Evolutionary conservation across 2,888 invertebrate genomes (phyloP).

Genomic region (Conomelus anceps): DNA sequence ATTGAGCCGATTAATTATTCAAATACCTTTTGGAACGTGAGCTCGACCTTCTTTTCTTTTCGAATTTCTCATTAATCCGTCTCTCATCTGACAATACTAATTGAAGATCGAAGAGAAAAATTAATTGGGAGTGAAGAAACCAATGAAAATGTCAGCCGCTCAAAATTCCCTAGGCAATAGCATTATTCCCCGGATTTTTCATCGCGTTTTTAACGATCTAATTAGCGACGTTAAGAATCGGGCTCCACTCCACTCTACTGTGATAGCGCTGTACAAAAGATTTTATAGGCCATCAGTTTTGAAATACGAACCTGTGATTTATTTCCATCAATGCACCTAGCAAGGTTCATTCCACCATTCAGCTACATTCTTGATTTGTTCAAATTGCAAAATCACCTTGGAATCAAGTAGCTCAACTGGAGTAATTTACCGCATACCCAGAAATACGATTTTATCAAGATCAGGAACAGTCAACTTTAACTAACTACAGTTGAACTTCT

Average conservation of each 20-base stretch:
- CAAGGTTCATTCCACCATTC: neutral
- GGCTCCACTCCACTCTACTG: neutral
- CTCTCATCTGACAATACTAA: neutral
- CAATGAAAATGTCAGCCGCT: neutral
- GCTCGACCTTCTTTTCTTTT: neutral
- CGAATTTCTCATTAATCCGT: neutral
- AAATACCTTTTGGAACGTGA: neutral
- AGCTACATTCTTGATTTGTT: neutral
- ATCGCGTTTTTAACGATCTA: neutral
- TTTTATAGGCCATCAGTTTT: neutral
- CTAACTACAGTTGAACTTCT: too few species aligned
- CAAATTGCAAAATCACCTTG: neutral
- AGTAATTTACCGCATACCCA: neutral
- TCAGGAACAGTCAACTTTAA: neutral
- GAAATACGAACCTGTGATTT: neutral
- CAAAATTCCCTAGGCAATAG: neutral
- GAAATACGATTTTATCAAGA: neutral
- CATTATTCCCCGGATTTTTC: neutral
- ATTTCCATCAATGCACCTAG: neutral
- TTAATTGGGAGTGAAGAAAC: neutral
- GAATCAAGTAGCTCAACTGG: neutral
- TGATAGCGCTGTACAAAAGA: neutral
- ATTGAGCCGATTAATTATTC: neutral
- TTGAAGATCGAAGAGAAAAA: neutral
- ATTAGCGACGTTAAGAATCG: neutral